Conservation (phyloP, 2,113 vertebrate genomes). For the Rana temporaria region DNA sequence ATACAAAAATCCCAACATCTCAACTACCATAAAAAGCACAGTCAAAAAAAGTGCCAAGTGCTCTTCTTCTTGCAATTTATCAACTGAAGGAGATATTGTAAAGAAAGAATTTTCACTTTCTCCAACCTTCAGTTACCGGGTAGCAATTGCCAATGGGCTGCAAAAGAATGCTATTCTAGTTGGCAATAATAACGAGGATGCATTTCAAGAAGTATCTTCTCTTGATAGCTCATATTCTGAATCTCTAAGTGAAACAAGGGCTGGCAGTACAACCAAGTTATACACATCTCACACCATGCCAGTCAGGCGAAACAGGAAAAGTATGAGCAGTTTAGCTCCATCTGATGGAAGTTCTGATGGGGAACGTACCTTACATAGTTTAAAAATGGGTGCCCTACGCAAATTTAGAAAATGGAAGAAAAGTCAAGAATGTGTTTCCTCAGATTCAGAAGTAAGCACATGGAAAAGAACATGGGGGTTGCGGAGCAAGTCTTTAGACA, state of each 20-base stretch:
- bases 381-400: conserved; percentile 90
- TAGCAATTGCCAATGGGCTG: conserved; percentile 95
- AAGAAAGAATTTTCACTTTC: conserved; percentile 91
- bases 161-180: conserved; percentile 78
- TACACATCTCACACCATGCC: conserved; percentile 88
- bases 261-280: conserved; percentile 75
- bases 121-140: conserved; percentile 96
- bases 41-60: conserved; percentile 93
- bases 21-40: conserved; percentile 89
- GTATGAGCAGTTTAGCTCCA: conserved; percentile 91
- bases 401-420: conserved; percentile 98
- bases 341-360: conserved; percentile 96
- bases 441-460: conserved; percentile 92
- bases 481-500: conserved; percentile 94
- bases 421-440: conserved; percentile 95
- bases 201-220: conserved; percentile 85
- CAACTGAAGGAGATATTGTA: conserved; percentile 82
- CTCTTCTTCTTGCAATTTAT: conserved; percentile 87
- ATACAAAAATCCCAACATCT: conserved; percentile 83
- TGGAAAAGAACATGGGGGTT: conserved; percentile 93
- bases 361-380: conserved; percentile 88
- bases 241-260: conserved; percentile 84
- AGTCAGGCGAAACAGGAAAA: conserved; percentile 93
- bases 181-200: conserved; percentile 82
- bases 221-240: conserved; percentile 87